phyloP scores from a whole-genome alignment of 2,797 vertebrate genomes.

The Trematomus bernacchii region DNA sequence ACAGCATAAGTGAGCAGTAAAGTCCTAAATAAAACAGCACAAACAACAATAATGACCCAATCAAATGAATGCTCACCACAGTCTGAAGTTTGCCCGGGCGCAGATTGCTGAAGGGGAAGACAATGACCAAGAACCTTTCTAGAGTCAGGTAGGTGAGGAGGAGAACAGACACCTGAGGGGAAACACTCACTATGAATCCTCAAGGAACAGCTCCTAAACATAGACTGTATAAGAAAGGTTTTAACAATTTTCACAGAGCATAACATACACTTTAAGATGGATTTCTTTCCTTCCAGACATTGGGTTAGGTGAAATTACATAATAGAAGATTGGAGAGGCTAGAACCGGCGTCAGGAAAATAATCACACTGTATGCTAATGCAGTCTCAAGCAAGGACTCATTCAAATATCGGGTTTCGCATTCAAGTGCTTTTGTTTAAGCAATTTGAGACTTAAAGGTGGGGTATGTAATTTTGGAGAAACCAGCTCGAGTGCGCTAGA shows the following conservation, averaged over 20 bases:
- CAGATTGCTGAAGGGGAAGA: constrained; percentile 91
- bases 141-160: constrained; percentile 89
- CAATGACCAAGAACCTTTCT: constrained; percentile 91
- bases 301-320: not conserved
- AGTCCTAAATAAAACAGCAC: not conserved
- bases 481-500: too few species aligned
- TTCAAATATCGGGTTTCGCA: not conserved
- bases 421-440: too few species aligned
- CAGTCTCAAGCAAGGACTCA: not conserved
- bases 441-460: too few species aligned
- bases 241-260: not conserved
- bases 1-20: not conserved
- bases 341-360: not conserved
- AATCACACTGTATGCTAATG: not conserved
- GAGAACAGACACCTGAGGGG: constrained; percentile 84
- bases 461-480: too few species aligned
- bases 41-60: not conserved
- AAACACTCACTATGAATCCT: not conserved
- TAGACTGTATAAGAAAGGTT: too few species aligned
- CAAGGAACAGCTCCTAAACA: not conserved
- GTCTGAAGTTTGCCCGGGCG: constrained; percentile 86
- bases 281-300: not conserved
- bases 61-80: constrained; percentile 41
- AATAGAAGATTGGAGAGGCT: not conserved
- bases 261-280: not conserved